These are phyloP conservation scores for Drosophila ironensis DNA, from an alignment of 1,140 invertebrate species.

Conservation along the genomic window DNA sequence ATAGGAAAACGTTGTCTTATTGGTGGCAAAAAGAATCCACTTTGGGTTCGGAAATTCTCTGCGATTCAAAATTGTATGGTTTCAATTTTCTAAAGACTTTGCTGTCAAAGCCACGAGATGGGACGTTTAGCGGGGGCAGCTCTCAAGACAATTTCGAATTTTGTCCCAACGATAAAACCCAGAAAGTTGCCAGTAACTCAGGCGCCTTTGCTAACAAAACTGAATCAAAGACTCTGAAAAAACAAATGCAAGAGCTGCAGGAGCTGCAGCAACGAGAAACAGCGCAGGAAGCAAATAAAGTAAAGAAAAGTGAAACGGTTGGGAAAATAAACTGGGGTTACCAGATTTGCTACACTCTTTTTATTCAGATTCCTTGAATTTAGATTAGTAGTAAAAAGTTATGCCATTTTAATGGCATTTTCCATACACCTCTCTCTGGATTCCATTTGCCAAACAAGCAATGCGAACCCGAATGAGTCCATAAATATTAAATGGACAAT, in stretches of 20 bases:
- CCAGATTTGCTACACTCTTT: background rate
- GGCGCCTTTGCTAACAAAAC: slow-evolving; percentile 42
- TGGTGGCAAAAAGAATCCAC: background rate
- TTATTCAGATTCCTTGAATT: background rate
- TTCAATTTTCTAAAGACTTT: slow-evolving; percentile 4
- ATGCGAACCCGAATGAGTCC: no score
- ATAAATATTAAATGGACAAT: no score
- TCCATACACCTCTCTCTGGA: no score
- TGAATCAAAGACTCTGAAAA: slow-evolving; percentile 41
- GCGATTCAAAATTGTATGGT: background rate
- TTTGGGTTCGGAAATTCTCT: background rate
- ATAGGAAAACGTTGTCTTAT: background rate
- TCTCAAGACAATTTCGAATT: slow-evolving; percentile 1
- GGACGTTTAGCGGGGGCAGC: slow-evolving; percentile 18
- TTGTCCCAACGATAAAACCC: background rate
- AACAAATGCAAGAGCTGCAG: slow-evolving; percentile 15
- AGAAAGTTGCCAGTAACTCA: slow-evolving; percentile 17
- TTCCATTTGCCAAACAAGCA: no score
- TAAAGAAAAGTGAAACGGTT: slow-evolving; percentile 30
- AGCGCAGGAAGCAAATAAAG: slow-evolving; percentile 51
- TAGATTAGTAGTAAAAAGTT: background rate
- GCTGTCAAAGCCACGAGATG: slow-evolving; percentile 9
- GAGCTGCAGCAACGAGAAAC: slow-evolving; percentile 12
- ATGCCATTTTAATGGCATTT: background rate
- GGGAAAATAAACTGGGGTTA: background rate